These are phyloP conservation scores for Xestobium rufovillosum DNA, from an alignment of 2,888 invertebrate species.

Conservation along the genomic window DNA sequence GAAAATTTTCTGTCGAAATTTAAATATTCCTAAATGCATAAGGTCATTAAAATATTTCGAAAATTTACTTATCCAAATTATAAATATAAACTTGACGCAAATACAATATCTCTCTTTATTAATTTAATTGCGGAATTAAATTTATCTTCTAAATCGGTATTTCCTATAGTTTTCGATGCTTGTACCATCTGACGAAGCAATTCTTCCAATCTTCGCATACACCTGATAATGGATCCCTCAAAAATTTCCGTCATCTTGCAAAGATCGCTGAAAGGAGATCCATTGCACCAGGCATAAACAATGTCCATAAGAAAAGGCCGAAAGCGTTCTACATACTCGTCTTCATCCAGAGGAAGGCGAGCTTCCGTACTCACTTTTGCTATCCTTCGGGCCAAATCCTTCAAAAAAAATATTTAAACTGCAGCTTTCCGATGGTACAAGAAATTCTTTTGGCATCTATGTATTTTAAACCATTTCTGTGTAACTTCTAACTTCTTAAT, in stretches of 20 bases:
- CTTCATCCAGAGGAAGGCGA: conserved; percentile 82
- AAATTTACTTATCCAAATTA: conserved; percentile 43
- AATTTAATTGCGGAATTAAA: conserved; percentile 86
- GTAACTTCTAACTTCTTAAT: too few species aligned
- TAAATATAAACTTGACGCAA: conserved; percentile 95
- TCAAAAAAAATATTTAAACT: conserved; percentile 26
- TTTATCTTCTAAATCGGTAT: conserved; percentile 90
- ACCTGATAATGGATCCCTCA: conserved; percentile 85
- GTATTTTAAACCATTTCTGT: too few species aligned
- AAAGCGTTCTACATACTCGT: conserved; percentile 84
- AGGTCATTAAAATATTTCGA: neutral
- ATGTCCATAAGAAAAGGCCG: conserved; percentile 96
- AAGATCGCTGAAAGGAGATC: conserved; percentile 82
- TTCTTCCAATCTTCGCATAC: conserved; percentile 95
- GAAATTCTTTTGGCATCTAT: too few species aligned
- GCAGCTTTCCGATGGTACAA: too few species aligned
- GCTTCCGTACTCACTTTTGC: conserved; percentile 81
- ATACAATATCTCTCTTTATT: conserved; percentile 98
- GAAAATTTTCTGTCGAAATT: too few species aligned
- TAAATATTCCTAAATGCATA: too few species aligned
- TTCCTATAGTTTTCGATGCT: conserved; percentile 94
- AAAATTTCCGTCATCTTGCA: conserved; percentile 96
- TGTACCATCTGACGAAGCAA: conserved; percentile 90
- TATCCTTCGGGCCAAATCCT: conserved; percentile 88
- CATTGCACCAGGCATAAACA: conserved; percentile 92